Base-by-base conservation (phyloP, 2,888 invertebrate species). In the Diarsia dahlii region DNA sequence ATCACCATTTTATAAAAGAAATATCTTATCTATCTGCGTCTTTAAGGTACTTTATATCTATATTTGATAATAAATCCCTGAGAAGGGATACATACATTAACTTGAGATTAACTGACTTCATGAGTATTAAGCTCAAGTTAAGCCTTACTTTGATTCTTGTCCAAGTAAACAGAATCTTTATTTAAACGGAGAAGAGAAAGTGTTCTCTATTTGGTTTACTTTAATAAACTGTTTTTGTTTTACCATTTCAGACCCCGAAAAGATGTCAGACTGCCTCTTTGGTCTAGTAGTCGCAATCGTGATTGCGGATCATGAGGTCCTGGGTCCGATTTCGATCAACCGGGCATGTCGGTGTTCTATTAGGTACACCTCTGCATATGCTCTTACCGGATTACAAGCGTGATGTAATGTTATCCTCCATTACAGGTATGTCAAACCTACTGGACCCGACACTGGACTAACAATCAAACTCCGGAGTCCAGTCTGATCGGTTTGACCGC, bases 1-100 rank as follows among this genome's bases (percentile, higher is more conserved):
- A 76, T 50, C 23, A 48, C 18, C 60, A 66, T 69, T 71, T 69
- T 34, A 28, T 52, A 62, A 65, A 39, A 52, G 23, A 62, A 52
- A 64, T 8, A 69, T 69, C 84, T 65, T 56, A 69, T 72, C 65
- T 28, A 68, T 58, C 28, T 62, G 39, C 34, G 50, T 60, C 63
- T 68, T 60, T 64, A 65, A 45, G 48, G 50, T 60, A 69, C 60
- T 62, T 71, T 34, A 78, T 46, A 60, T 69, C 20, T 71, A 62
- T 71, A 64, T 65, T 83, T 52, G 69, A 67, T 46, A 66, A 45
- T 72, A 81, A 81, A 70, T 84, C 34, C 15, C 2, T 60, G 34
- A 62, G 54, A 69, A 71, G 34, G 34, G 71, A 81, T 65, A 65
- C 56, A 77, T 52, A 54, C 45, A 71, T 83, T 82, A 67, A 48